phyloP scores from a whole-genome alignment of 2,113 vertebrate genomes.

The Takifugu bimaculatus region DNA sequence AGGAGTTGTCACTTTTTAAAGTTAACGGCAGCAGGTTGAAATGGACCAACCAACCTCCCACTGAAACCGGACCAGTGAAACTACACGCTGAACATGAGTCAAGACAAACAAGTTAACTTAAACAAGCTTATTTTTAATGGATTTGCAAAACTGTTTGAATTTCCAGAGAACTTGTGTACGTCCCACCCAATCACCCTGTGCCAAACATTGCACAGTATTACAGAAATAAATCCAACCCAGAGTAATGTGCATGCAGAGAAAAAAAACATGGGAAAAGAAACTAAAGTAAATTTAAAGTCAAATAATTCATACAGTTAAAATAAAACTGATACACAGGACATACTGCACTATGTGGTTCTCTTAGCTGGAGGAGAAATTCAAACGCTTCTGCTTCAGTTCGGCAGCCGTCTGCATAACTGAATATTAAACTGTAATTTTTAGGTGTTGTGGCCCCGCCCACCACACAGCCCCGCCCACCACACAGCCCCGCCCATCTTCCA shows the following conservation, averaged over 20 bases:
- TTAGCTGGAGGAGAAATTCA: slow-evolving; percentile 75
- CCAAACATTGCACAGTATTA: slow-evolving; percentile 69
- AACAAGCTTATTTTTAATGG: slow-evolving; percentile 83
- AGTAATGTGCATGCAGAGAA: slow-evolving; percentile 76
- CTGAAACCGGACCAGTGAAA: not conserved
- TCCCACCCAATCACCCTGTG: slow-evolving; percentile 69
- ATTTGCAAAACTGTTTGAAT: slow-evolving; percentile 82
- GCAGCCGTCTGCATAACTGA: slow-evolving; percentile 44
- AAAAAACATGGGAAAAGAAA: slow-evolving; percentile 35
- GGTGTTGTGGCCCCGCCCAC: slow-evolving; percentile 67
- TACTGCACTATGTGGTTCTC: slow-evolving; percentile 68
- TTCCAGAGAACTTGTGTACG: slow-evolving; percentile 74
- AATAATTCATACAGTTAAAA: slow-evolving; percentile 65
- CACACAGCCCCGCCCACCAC: slow-evolving; percentile 75
- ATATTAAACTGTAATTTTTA: slow-evolving; percentile 68
- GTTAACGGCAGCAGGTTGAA: too few species aligned
- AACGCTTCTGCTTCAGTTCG: slow-evolving; percentile 64
- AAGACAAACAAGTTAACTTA: slow-evolving; percentile 75
- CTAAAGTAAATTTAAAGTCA: slow-evolving; percentile 26
- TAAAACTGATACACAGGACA: slow-evolving; percentile 65
- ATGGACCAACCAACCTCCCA: not conserved
- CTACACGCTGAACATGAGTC: slow-evolving; percentile 38
- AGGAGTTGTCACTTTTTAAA: too few species aligned
- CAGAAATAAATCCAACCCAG: slow-evolving; percentile 71
- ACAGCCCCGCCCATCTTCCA: slow-evolving; percentile 84